Evolutionary conservation across 92 coral and sea anemone species (phyloP).

Genomic region (Palythoa caribaeorum): DNA sequence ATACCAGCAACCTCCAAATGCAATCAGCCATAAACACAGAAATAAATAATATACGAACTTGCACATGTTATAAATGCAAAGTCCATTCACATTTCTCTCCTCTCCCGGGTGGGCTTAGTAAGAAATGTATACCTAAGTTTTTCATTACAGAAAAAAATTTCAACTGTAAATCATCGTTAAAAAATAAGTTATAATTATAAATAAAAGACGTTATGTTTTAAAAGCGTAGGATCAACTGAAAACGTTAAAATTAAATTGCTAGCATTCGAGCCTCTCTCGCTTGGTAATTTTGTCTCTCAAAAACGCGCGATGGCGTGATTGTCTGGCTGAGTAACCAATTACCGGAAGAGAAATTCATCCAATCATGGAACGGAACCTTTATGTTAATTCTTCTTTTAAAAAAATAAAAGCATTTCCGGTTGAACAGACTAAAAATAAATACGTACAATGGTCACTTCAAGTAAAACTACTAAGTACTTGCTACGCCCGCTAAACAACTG

Average conservation of each 20-base stretch:
- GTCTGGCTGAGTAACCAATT: conserved; percentile 21
- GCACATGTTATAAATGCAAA: too few relatives aligned
- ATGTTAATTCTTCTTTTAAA: too few relatives aligned
- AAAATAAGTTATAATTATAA: background rate
- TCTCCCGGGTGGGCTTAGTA: too few relatives aligned
- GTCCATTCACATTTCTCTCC: too few relatives aligned
- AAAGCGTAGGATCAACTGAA: background rate
- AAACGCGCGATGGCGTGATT: conserved; percentile 25
- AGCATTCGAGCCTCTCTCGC: background rate
- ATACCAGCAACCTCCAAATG: background rate
- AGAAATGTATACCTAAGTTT: too few relatives aligned
- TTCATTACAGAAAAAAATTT: background rate
- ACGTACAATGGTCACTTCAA: too few relatives aligned
- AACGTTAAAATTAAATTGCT: background rate
- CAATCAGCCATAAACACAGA: background rate
- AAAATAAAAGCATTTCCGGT: too few relatives aligned
- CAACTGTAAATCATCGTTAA: background rate
- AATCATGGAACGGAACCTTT: too few relatives aligned
- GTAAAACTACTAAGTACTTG: too few relatives aligned
- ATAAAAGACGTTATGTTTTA: background rate
- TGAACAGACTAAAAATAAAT: too few relatives aligned
- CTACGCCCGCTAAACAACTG: too few relatives aligned
- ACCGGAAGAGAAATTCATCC: conserved; percentile 18
- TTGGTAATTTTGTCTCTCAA: background rate
- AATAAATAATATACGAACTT: background rate